phyloP scores from a whole-genome alignment of 1,140 invertebrate species.

The Venturia canescens region DNA sequence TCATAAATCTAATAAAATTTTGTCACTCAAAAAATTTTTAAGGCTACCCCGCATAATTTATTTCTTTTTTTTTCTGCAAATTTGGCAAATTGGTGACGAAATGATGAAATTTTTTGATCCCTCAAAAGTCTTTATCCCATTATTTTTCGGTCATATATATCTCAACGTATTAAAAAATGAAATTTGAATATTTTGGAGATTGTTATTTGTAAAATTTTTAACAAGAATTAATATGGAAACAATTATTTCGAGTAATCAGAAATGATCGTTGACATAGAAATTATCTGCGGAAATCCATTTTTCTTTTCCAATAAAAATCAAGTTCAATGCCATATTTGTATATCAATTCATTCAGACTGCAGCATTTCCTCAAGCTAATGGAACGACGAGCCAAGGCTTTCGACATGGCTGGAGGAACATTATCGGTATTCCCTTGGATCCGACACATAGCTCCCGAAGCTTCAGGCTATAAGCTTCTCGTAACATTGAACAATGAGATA shows the following conservation, averaged over 20 bases:
- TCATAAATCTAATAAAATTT: no score
- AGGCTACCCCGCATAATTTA: no score
- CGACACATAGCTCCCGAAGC: slow-evolving; percentile 82
- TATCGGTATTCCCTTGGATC: slow-evolving; percentile 84
- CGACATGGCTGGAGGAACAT: slow-evolving; percentile 83
- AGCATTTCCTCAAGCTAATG: slow-evolving; percentile 81
- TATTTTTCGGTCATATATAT: no score
- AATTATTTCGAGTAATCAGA: neutral
- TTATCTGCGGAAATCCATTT: neutral
- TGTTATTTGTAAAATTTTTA: no score
- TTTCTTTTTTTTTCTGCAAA: no score
- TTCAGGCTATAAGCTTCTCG: slow-evolving; percentile 83
- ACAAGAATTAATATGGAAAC: no score
- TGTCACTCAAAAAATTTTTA: no score
- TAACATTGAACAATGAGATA: slow-evolving; percentile 80
- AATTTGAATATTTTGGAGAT: no score
- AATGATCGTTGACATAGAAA: neutral
- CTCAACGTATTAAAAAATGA: no score
- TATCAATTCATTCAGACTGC: slow-evolving; percentile 68
- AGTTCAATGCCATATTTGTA: neutral
- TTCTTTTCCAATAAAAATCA: neutral
- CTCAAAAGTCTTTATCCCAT: no score
- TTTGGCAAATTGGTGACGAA: no score
- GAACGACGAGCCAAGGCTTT: slow-evolving; percentile 81
- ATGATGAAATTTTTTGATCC: no score